A percentile compares a stretch with the other conserved stretches of the same genome.
Conservation (phyloP, 2,888 invertebrate genomes). For the Drosophila parthenogenetica region DNA sequence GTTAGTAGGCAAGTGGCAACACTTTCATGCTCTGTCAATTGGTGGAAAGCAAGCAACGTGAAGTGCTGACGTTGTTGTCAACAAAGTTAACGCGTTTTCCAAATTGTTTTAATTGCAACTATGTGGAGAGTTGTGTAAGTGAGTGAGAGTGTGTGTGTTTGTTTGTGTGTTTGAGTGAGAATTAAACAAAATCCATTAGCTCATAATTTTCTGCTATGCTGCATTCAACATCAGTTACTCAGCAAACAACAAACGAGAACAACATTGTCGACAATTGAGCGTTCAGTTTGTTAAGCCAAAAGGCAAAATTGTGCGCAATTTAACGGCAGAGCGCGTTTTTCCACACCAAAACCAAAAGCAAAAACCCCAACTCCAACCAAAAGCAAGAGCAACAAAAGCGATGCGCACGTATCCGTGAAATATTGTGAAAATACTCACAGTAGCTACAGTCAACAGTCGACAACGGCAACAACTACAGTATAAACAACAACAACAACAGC, state of each 20-base stretch:
- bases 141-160: slow-evolving; percentile 10
- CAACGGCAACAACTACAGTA: slow-evolving; percentile 12
- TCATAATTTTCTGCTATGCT: slow-evolving; percentile 79
- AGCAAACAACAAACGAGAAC: slow-evolving; percentile 41
- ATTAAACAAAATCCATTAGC: slow-evolving; percentile 79
- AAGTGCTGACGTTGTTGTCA: slow-evolving; percentile 42
- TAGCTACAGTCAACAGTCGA: slow-evolving; percentile 35
- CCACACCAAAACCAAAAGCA: slow-evolving; percentile 49
- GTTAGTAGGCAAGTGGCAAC: slow-evolving; percentile 56
- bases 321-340: slow-evolving; percentile 76
- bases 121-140: slow-evolving; percentile 5
- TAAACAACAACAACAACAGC: slow-evolving; percentile 5
- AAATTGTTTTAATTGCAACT: slow-evolving; percentile 51
- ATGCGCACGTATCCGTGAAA: slow-evolving; percentile 79
- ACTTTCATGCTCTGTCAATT: slow-evolving; percentile 75
- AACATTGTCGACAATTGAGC: slow-evolving; percentile 62
- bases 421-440: slow-evolving; percentile 74
- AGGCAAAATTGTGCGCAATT: slow-evolving; percentile 78
- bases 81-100: slow-evolving; percentile 54
- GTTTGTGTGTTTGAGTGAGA: slow-evolving; percentile 10
- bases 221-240: slow-evolving; percentile 44
- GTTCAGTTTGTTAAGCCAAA: slow-evolving; percentile 79
- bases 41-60: slow-evolving; percentile 33
- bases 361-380: slow-evolving; percentile 17
- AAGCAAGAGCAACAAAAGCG: slow-evolving; percentile 35